Conservation (phyloP, 2,888 invertebrate genomes). For the Nephrotoma flavescens region DNA sequence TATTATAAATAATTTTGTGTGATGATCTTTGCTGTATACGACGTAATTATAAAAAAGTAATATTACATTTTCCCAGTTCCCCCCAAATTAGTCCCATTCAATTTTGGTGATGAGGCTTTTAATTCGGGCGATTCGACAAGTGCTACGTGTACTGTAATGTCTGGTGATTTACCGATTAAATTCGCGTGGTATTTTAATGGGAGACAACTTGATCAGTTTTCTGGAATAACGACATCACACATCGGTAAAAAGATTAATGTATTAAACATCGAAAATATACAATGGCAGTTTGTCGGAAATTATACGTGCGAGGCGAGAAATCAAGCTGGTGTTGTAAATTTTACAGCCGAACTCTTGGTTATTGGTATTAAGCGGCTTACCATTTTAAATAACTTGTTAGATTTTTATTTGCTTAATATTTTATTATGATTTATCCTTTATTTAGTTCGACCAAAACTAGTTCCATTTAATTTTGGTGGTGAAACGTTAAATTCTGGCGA, state of each 20-base stretch:
- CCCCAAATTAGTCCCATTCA: conserved; percentile 59
- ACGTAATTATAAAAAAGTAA: conserved; percentile 15
- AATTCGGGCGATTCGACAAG: conserved; percentile 15
- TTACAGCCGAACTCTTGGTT: conserved; percentile 52
- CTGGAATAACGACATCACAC: conserved; percentile 16
- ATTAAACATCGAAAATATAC: conserved; percentile 39
- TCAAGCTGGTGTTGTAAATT: conserved; percentile 51
- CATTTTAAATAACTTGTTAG: not conserved
- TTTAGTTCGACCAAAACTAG: conserved; percentile 58
- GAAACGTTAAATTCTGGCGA: conserved; percentile 50
- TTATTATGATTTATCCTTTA: not conserved
- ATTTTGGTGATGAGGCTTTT: conserved; percentile 50
- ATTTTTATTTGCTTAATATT: conserved; percentile 29
- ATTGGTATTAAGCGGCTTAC: conserved; percentile 40
- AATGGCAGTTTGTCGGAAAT: conserved; percentile 44
- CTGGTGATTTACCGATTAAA: conserved; percentile 40
- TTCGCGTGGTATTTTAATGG: conserved; percentile 42
- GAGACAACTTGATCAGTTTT: conserved; percentile 21
- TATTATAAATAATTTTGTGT: conserved; percentile 34
- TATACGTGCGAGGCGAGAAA: conserved; percentile 56
- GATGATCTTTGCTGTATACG: conserved; percentile 9
- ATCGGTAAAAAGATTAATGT: conserved; percentile 20
- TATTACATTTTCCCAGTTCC: conserved; percentile 42
- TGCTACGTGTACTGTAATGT: conserved; percentile 35
- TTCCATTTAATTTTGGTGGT: conserved; percentile 52